A percentile compares a stretch with the other conserved stretches of the same genome.
Evolutionary conservation across 2,888 invertebrate species (phyloP).

Genomic region (Heliconius cydno): DNA sequence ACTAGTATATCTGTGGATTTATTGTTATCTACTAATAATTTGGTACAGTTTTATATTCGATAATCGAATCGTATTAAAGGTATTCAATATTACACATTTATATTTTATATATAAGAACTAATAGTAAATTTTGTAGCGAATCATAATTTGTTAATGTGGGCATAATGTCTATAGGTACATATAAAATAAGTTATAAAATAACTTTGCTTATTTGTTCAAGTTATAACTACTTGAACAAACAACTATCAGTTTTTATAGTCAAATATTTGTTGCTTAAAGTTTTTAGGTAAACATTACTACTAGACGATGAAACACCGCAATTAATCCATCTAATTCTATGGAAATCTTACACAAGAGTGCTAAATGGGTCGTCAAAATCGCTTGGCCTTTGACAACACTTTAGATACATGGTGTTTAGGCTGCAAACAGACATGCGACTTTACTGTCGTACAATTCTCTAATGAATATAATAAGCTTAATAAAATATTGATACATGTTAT

Average conservation of each 20-base stretch:
- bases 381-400: conserved; percentile 46
- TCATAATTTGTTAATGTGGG: background rate
- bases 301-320: conserved; percentile 37
- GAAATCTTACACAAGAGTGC: conserved; percentile 44
- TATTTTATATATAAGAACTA: no score
- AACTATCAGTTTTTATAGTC: conserved; percentile 3
- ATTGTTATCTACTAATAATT: conserved; percentile 20
- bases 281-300: conserved; percentile 2
- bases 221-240: background rate
- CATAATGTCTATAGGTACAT: background rate
- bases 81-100: background rate
- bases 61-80: background rate
- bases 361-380: conserved; percentile 45
- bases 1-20: conserved; percentile 20
- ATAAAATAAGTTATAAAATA: background rate
- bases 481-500: background rate
- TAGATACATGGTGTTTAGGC: conserved; percentile 20
- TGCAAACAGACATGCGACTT: conserved; percentile 11
- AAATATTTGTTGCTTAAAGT: conserved; percentile 1
- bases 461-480: background rate
- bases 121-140: no score
- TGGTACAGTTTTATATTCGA: background rate
- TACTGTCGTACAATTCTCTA: background rate
- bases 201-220: background rate
- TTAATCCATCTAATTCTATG: conserved; percentile 45